phyloP scores from a whole-genome alignment of 2,888 invertebrate species.

The Coenonympha arcania region DNA sequence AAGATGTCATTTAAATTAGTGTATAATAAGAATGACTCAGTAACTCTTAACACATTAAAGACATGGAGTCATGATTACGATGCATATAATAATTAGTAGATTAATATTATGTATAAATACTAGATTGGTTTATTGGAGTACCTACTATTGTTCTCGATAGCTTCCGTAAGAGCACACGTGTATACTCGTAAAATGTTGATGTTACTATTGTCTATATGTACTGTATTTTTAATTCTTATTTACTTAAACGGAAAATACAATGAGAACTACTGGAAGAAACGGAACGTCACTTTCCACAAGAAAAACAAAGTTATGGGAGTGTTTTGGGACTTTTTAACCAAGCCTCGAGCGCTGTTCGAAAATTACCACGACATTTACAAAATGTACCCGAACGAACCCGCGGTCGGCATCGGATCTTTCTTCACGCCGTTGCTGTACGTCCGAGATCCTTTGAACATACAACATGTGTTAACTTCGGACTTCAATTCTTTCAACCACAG shows the following conservation, averaged over 20 bases:
- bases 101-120: background rate
- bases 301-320: constrained; percentile 39
- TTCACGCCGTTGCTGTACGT: constrained; percentile 31
- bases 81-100: background rate
- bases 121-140: background rate
- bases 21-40: background rate
- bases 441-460: constrained; percentile 33
- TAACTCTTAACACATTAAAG: background rate
- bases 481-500: constrained; percentile 35
- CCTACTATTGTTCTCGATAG: background rate
- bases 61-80: background rate
- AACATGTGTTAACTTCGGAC: constrained; percentile 31
- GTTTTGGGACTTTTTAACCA: constrained; percentile 38
- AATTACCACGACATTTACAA: constrained; percentile 40
- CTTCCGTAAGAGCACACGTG: background rate
- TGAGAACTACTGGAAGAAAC: constrained; percentile 47
- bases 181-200: constrained; percentile 18
- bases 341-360: constrained; percentile 39
- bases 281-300: constrained; percentile 40
- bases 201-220: constrained; percentile 35
- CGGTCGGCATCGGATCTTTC: constrained; percentile 39
- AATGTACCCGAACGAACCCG: constrained; percentile 40
- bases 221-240: constrained; percentile 23
- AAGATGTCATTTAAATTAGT: no score
- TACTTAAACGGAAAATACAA: constrained; percentile 38